These are phyloP conservation scores for Drosophila biarmipes DNA, from an alignment of 1,140 invertebrate genomes.

Conservation along the genomic window DNA sequence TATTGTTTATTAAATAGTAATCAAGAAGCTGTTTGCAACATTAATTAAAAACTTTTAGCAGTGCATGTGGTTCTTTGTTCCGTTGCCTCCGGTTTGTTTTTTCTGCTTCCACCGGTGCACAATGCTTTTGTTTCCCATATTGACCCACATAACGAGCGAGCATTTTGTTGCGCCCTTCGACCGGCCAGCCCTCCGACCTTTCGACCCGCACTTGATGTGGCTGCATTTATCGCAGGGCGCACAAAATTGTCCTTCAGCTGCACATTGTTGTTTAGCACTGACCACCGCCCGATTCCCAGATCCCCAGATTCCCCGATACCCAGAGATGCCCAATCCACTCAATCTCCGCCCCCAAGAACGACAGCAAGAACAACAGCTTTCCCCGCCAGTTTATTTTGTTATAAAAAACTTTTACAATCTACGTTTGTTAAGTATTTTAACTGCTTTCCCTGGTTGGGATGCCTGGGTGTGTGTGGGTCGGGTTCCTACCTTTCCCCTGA, in stretches of 20 bases:
- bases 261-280: conserved; percentile 62
- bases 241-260: conserved; percentile 67
- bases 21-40: not conserved
- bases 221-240: conserved; percentile 54
- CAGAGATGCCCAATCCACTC: conserved; percentile 1
- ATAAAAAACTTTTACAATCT: conserved; percentile 81
- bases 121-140: conserved; percentile 72
- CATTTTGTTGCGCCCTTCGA: conserved; percentile 38
- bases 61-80: conserved; percentile 32
- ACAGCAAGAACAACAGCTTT: conserved; percentile 53
- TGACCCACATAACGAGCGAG: conserved; percentile 72
- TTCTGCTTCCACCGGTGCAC: conserved; percentile 38
- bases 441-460: conserved; percentile 56
- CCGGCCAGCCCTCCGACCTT: not conserved
- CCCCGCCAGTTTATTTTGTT: conserved; percentile 71
- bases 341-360: conserved; percentile 5
- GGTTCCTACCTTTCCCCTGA: conserved; percentile 2
- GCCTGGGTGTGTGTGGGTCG: conserved; percentile 5
- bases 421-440: conserved; percentile 83
- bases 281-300: conserved; percentile 14
- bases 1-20: too few species aligned
- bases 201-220: conserved; percentile 41
- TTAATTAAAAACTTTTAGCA: conserved; percentile 29
- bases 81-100: conserved; percentile 25
- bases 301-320: not conserved